Base-by-base conservation (phyloP, 2,797 vertebrate species). In the Urosaurus nigricauda region DNA sequence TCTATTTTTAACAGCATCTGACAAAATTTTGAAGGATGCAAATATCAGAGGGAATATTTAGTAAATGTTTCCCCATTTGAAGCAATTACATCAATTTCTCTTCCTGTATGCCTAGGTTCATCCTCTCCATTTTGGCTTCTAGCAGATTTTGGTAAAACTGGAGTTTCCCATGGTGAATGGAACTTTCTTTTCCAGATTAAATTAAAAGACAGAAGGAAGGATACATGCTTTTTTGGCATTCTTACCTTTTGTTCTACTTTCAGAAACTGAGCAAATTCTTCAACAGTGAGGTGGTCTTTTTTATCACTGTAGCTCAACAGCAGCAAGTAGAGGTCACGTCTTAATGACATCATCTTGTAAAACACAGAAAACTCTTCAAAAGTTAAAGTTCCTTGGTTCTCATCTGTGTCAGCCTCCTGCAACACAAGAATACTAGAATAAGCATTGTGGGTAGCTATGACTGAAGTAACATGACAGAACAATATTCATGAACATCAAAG, bases 281-380 rank as follows among this genome's bases (percentile, higher is more conserved):
- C 98, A 0, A 94, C 94, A 0, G 98, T 99, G 84, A 99, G 97
- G 91, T 99, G 98, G 95, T 99, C 98, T 94, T 98, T 99, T 96
- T 98, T 99, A 94, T 99, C 98, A 14, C 98, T 99, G 96, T 99
- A 99, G 90, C 96, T 98, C 94, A 99, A 96, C 91, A 99, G 98
- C 92, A 99, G 89, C 80, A 99, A 95, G 95, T 98, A 99, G 78
- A 99, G 97, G 85, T 99, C 99, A 29, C 99, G 97, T 37, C 99
- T 97, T 89, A 99, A 95, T 11, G 99, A 99, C 98, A 99, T 99
- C 99, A 99, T 99, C 97, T 98, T 99, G 96, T 99, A 99, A 96
- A 99, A 99, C 87, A 99, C 98, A 0, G 98, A 98, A 95, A 99
- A 99, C 87, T 99, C 99, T 86, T 99, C 98, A 78, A 99, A 99